These are phyloP conservation scores for Hippasteria phrygiana DNA, from an alignment of 53 echinoderm and acorn worm species.

Conservation along the genomic window DNA sequence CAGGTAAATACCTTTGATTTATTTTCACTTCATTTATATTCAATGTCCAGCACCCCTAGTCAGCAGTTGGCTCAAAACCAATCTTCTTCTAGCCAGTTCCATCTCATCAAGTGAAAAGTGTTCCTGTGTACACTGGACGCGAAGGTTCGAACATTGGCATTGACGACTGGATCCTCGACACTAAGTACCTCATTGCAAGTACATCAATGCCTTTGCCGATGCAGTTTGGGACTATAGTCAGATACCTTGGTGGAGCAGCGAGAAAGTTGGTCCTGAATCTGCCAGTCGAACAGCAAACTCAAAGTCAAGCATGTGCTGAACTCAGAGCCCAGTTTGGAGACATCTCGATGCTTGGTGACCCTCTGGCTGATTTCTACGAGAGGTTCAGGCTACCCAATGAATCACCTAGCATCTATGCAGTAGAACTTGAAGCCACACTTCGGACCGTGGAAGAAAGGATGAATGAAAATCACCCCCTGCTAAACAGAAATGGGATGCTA, in stretches of 20 bases:
- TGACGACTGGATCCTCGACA: not conserved
- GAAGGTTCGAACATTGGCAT: too few species aligned
- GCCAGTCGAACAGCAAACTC: not conserved
- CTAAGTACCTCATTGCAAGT: not conserved
- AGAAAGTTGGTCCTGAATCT: too few species aligned
- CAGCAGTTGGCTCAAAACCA: too few species aligned
- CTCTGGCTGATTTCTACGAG: slow-evolving; percentile 22
- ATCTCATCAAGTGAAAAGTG: too few species aligned
- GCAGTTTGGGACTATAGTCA: not conserved
- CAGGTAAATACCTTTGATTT: too few species aligned
- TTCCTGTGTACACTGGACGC: too few species aligned
- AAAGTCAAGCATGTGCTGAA: not conserved
- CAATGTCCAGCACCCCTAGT: too few species aligned
- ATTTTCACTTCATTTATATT: too few species aligned
- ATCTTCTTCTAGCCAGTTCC: too few species aligned
- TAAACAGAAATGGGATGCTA: slow-evolving; percentile 10
- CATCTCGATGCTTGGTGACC: not conserved
- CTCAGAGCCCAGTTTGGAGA: slow-evolving; percentile 3
- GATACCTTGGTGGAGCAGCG: too few species aligned
- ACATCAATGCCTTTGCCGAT: not conserved
- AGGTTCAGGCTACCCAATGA: not conserved
- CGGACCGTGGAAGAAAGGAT: slow-evolving; percentile 11
- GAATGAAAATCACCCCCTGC: not conserved
- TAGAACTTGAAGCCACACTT: slow-evolving; percentile 53
- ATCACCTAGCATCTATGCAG: slow-evolving; percentile 47